Conservation (phyloP, 2,888 invertebrate genomes). For the Lagria hirta region DNA sequence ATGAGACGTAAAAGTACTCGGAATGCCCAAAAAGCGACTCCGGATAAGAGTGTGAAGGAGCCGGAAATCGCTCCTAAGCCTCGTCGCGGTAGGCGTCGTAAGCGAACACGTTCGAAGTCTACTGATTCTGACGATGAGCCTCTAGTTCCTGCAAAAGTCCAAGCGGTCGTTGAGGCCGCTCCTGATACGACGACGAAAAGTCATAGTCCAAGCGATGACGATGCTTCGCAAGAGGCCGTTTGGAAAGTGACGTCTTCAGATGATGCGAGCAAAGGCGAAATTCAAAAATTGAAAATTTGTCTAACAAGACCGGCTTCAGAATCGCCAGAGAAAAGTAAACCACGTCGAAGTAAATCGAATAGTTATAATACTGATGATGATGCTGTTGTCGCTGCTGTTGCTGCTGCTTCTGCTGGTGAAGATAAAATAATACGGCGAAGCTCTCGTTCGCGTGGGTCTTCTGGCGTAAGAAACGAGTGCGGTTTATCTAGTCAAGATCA, state of each 20-base stretch:
- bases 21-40: conserved; percentile 67
- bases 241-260: conserved; percentile 58
- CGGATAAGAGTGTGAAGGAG: conserved; percentile 60
- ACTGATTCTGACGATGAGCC: conserved; percentile 41
- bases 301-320: conserved; percentile 60
- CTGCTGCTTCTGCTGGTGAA: conserved; percentile 53
- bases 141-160: conserved; percentile 7
- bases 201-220: conserved; percentile 23
- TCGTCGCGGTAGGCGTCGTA: conserved; percentile 55
- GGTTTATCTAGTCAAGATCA: conserved; percentile 20
- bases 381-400: too few relatives aligned
- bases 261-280: conserved; percentile 60
- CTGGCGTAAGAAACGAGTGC: conserved; percentile 19
- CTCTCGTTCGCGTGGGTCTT: conserved; percentile 48
- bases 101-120: conserved; percentile 52
- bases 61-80: conserved; percentile 46
- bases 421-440: conserved; percentile 53
- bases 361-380: conserved; percentile 58
- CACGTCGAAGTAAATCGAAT: conserved; percentile 58
- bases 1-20: conserved; percentile 78
- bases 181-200: conserved; percentile 39
- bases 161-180: conserved; percentile 23
- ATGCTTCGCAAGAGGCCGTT: conserved; percentile 50
- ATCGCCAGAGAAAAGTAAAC: conserved; percentile 58
- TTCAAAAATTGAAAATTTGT: conserved; percentile 66